phyloP scores from a whole-genome alignment of 2,888 invertebrate genomes.

The Euplexia lucipara region DNA sequence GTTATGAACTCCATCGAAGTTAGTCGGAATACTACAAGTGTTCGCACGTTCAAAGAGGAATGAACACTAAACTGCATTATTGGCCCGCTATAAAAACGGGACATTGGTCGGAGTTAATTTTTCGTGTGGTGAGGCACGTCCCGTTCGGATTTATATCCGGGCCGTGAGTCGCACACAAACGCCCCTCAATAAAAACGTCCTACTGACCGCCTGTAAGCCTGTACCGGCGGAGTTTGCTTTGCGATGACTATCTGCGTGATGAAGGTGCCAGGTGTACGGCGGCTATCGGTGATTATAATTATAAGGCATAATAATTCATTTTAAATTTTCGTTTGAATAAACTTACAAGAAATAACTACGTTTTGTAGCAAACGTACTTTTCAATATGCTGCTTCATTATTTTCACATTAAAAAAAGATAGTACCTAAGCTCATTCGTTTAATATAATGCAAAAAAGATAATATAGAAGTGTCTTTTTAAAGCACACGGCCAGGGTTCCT shows the following conservation, averaged over 20 bases:
- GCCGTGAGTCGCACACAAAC: constrained; percentile 72
- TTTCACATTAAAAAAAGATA: background rate
- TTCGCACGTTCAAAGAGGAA: constrained; percentile 69
- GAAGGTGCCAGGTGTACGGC: constrained; percentile 41
- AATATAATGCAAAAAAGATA: background rate
- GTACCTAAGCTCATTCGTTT: background rate
- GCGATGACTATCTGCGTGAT: constrained; percentile 60
- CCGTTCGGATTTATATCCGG: constrained; percentile 78
- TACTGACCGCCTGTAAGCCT: constrained; percentile 65
- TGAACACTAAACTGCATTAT: constrained; percentile 76
- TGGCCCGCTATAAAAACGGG: constrained; percentile 75
- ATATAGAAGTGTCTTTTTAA: background rate
- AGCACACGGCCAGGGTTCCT: background rate
- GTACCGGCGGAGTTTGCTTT: constrained; percentile 55
- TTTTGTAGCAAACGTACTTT: background rate
- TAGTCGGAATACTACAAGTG: constrained; percentile 53
- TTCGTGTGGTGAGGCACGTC: constrained; percentile 79
- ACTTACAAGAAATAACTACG: background rate
- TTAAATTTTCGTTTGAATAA: background rate
- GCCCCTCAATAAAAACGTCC: constrained; percentile 76
- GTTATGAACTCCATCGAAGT: constrained; percentile 54
- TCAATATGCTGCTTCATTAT: background rate
- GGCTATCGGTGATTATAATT: constrained; percentile 19
- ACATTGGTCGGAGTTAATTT: constrained; percentile 80
- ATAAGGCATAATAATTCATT: background rate